Evolutionary conservation across 2,888 invertebrate species (phyloP), one percentile per base, ranked within the genome.

Genomic region (Prenolepis imparis): DNA sequence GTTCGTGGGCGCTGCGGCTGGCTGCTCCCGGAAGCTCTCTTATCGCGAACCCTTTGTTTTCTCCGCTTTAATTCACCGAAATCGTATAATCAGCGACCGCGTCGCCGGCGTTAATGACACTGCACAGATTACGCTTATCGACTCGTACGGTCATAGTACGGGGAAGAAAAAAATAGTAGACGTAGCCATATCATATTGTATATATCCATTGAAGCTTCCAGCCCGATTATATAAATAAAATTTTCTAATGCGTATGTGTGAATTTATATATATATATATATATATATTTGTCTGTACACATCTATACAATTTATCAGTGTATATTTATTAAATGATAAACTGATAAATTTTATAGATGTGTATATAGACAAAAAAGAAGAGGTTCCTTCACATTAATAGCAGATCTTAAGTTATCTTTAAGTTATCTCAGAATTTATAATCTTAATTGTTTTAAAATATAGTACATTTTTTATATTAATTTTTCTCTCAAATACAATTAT

Each of bases 1-100:
- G 82, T 86, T 74, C 80, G 91, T 89, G 89, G 90, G 90, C 57
- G 89, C 66, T 82, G 90, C 32, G 81, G 70, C 70, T 48, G 70
- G 41, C 75, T 80, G 75, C 87, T 87, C 84, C 88, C 90, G 91
- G 91, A 90, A 90, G 83, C 84, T 81, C 59, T 64, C 83, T 90
- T 91, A 91, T 91, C 91, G 44, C 61, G 59, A 84, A 72, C 84
- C 90, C 87, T 90, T 90, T 91, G 90, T 91, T 86, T 87, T 85
- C 68, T 82, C 77, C 84, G 63, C 57, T 59, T 81, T 83, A 84
- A 89, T 90, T 90, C 86, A 75, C 72, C 64, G 90, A 87, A 90
- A 90, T 88, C 86, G 73, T 73, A 72, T 82, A 84, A 88, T 89
- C 89, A 78, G 44, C 44, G 57, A 52, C 36, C 36, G 52, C 59